Conservation (phyloP, 2,888 invertebrate genomes). For the Atrina japonica region DNA sequence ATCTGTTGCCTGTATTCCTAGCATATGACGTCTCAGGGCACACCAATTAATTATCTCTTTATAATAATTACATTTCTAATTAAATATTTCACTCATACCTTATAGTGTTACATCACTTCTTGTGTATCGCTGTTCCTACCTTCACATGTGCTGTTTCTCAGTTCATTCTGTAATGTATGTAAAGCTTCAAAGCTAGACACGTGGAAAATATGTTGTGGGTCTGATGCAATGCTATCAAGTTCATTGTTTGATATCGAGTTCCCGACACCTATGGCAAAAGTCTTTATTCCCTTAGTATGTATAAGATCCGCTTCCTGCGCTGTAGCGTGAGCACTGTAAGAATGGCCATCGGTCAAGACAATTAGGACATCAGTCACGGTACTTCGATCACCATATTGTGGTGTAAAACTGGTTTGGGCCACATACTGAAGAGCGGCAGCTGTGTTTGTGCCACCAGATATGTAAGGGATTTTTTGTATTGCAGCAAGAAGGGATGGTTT, state of each 20-base stretch:
- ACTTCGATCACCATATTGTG: conserved; percentile 52
- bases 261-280: conserved; percentile 65
- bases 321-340: conserved; percentile 42
- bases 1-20: too few species aligned
- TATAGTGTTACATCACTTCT: too few species aligned
- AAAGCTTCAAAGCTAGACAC: conserved; percentile 60
- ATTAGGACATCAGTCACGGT: conserved; percentile 59
- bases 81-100: too few species aligned
- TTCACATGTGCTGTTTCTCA: conserved; percentile 57
- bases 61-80: too few species aligned
- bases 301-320: conserved; percentile 48
- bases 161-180: conserved; percentile 50
- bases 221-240: conserved; percentile 58
- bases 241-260: conserved; percentile 52
- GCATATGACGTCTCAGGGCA: too few species aligned
- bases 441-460: conserved; percentile 64
- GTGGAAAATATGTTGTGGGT: conserved; percentile 54
- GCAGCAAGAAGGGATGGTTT: conserved; percentile 43
- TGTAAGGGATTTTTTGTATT: conserved; percentile 51
- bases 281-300: conserved; percentile 45
- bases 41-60: too few species aligned
- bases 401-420: conserved; percentile 53
- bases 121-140: too few species aligned
- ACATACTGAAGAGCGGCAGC: conserved; percentile 58
- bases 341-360: conserved; percentile 59